A percentile compares a stretch with the other conserved stretches of the same genome.
Conservation (phyloP, 2,888 invertebrate genomes). For the Erebia palarica region DNA sequence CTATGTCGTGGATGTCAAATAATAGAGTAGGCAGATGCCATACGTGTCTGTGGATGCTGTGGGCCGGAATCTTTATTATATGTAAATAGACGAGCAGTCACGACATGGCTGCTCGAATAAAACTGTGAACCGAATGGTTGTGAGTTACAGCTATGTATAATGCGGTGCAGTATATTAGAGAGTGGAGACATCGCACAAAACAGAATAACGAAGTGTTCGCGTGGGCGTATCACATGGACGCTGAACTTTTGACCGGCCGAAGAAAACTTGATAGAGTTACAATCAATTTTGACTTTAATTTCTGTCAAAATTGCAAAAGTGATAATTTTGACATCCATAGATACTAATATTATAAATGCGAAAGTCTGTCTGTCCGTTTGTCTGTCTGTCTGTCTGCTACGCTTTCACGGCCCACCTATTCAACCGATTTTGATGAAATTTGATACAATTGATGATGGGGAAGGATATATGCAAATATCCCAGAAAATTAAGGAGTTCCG, state of each 20-base stretch:
- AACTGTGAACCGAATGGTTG: slow-evolving; percentile 5
- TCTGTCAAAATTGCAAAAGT: slow-evolving; percentile 1
- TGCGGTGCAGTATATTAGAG: not conserved
- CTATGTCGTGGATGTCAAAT: not conserved
- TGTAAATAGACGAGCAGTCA: slow-evolving; percentile 26
- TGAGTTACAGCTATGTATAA: not conserved
- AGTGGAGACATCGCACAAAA: not conserved
- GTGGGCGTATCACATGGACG: slow-evolving; percentile 33
- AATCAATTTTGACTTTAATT: not conserved
- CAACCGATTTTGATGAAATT: too few species aligned
- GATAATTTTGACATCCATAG: too few species aligned
- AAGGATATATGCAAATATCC: too few species aligned
- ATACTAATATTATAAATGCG: too few species aligned
- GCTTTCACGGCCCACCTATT: too few species aligned
- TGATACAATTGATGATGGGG: too few species aligned
- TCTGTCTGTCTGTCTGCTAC: too few species aligned
- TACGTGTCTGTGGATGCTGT: slow-evolving; percentile 10
- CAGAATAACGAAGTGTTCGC: slow-evolving; percentile 8
- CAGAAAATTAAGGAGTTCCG: too few species aligned
- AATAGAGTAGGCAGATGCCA: slow-evolving; percentile 11
- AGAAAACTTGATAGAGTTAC: slow-evolving; percentile 37
- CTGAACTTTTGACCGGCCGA: slow-evolving; percentile 48
- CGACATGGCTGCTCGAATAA: slow-evolving; percentile 14
- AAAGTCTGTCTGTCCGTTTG: too few species aligned
- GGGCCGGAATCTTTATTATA: slow-evolving; percentile 21